A percentile compares a stretch with the other conserved stretches of the same genome.
Conservation (phyloP, 2,113 vertebrate genomes). For the Dasypus novemcinctus region DNA sequence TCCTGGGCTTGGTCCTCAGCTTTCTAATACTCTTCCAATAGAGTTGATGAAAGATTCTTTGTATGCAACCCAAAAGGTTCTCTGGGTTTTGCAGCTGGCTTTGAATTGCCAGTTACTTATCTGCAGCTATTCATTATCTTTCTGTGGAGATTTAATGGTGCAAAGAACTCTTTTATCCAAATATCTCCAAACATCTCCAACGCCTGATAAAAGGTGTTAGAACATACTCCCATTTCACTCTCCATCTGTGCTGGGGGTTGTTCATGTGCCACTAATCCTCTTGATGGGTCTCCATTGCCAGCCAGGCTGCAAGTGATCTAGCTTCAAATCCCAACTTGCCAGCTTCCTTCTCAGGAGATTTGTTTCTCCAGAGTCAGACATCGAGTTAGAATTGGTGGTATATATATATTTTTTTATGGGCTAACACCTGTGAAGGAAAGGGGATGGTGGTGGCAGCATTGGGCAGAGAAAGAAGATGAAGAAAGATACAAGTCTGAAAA, state of each 20-base stretch:
- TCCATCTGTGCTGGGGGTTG: background rate
- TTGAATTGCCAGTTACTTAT: background rate
- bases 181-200: background rate
- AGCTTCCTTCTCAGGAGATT: background rate
- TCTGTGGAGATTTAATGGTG: background rate
- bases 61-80: background rate
- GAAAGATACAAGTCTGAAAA: background rate
- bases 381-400: background rate
- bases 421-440: background rate
- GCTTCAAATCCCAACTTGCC: background rate
- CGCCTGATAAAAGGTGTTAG: background rate
- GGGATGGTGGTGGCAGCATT: background rate
- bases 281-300: background rate
- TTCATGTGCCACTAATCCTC: background rate
- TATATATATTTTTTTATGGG: background rate
- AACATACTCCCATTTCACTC: background rate
- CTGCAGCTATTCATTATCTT: background rate
- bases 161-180: background rate
- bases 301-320: background rate
- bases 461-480: background rate
- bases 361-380: slow-evolving; percentile 20
- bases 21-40: background rate
- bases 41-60: background rate
- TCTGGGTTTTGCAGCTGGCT: background rate
- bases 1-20: background rate